Conservation (phyloP, 2,797 vertebrate species). For the Glyptemys insculpta region DNA sequence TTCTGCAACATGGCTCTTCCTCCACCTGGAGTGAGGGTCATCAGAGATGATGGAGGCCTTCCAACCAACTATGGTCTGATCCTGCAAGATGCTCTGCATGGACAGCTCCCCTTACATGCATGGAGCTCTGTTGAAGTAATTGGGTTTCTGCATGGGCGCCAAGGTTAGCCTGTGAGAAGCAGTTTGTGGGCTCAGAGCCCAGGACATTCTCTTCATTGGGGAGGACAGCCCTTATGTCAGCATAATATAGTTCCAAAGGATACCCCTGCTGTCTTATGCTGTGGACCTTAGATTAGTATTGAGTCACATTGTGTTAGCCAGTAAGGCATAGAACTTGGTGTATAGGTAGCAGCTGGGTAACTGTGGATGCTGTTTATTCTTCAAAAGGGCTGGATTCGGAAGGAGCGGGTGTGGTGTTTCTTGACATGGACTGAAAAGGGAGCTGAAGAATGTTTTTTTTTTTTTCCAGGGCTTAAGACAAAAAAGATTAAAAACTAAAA, state of each 20-base stretch:
- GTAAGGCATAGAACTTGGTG: not conserved
- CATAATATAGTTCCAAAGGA: not conserved
- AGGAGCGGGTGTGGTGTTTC: not conserved
- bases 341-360: slow-evolving; percentile 17
- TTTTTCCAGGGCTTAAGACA: not conserved
- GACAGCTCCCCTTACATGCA: not conserved
- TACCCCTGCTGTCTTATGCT: not conserved
- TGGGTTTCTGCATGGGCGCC: not conserved
- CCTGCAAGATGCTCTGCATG: not conserved
- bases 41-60: not conserved
- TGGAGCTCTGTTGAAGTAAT: not conserved
- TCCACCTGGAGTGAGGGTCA: not conserved
- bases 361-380: slow-evolving; percentile 36
- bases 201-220: not conserved
- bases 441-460: slow-evolving; percentile 51
- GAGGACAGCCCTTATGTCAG: not conserved
- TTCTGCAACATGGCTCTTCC: not conserved
- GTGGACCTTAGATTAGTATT: not conserved
- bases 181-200: rapidly evolving
- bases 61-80: not conserved
- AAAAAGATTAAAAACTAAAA: slow-evolving; percentile 34
- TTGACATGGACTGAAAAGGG: slow-evolving; percentile 49
- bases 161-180: not conserved
- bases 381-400: not conserved
- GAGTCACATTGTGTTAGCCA: not conserved